A percentile compares a stretch with the other conserved stretches of the same genome.
These are phyloP conservation scores for Poecilobothrus nobilitatus DNA, from an alignment of 2,888 invertebrate genomes.

Conservation along the genomic window DNA sequence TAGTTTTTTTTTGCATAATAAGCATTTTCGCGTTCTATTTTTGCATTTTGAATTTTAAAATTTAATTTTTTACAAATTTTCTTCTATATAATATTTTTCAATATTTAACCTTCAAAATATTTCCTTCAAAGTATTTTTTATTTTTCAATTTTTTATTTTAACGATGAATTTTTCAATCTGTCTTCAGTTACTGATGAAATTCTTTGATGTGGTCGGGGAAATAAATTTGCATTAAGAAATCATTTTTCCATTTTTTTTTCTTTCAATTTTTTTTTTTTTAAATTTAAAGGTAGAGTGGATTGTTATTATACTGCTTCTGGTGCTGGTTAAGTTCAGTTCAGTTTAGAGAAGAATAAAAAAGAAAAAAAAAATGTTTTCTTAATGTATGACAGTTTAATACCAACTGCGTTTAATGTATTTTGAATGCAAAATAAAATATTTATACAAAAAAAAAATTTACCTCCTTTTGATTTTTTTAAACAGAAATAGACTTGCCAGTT, in stretches of 20 bases:
- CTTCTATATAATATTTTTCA: too few species aligned
- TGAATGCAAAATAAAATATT: constrained; percentile 7
- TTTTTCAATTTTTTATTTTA: too few species aligned
- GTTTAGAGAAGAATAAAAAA: not conserved
- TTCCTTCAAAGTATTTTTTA: too few species aligned
- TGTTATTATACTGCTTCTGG: not conserved
- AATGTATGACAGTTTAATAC: constrained; percentile 4
- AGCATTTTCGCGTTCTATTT: too few species aligned
- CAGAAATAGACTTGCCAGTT: too few species aligned
- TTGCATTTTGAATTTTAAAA: too few species aligned
- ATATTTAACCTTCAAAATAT: too few species aligned
- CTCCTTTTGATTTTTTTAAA: not conserved
- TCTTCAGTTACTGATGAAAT: not conserved
- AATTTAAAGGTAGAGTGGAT: not conserved
- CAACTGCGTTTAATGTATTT: constrained; percentile 13
- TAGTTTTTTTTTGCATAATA: too few species aligned
- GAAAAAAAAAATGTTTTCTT: not conserved
- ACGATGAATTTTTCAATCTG: not conserved
- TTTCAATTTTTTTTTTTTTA: not conserved
- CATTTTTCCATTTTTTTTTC: not conserved
- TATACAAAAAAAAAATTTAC: not conserved
- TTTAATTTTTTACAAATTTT: too few species aligned
- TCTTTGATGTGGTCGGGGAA: not conserved
- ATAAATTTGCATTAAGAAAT: constrained; percentile 3
- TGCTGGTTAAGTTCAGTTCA: not conserved